These are phyloP conservation scores for Rhogogaster chlorosoma DNA, from an alignment of 2,888 invertebrate genomes.

Conservation along the genomic window DNA sequence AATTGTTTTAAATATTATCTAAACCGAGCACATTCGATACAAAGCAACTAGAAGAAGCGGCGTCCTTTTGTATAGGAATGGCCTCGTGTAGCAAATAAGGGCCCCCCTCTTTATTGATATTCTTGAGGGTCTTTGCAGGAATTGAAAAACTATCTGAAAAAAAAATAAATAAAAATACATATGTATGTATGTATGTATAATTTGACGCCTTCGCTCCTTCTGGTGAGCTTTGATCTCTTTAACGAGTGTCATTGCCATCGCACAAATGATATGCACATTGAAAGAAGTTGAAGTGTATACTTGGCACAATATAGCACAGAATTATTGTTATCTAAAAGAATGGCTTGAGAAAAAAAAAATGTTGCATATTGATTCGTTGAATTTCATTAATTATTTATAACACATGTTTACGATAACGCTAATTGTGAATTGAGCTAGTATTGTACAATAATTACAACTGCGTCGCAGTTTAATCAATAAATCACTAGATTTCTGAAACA, in stretches of 20 bases:
- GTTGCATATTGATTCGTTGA: conserved; percentile 46
- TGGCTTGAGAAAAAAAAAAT: conserved; percentile 14
- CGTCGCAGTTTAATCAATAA: conserved; percentile 27
- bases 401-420: conserved; percentile 22
- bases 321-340: conserved; percentile 42
- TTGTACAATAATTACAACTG: conserved; percentile 44
- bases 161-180: background rate
- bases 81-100: background rate
- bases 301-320: conserved; percentile 39
- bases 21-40: conserved; percentile 26
- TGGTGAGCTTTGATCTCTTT: background rate
- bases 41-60: conserved; percentile 37
- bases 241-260: conserved; percentile 15
- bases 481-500: conserved; percentile 34
- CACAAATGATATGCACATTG: conserved; percentile 45
- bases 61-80: background rate
- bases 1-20: conserved; percentile 60
- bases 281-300: conserved; percentile 9
- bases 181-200: background rate
- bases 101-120: background rate
- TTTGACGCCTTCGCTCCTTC: conserved; percentile 19
- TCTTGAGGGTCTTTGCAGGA: background rate
- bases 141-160: background rate
- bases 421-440: conserved; percentile 46
- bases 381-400: conserved; percentile 41